phyloP scores from a whole-genome alignment of 2,113 vertebrate genomes.

The Ictidomys tridecemlineatus region DNA sequence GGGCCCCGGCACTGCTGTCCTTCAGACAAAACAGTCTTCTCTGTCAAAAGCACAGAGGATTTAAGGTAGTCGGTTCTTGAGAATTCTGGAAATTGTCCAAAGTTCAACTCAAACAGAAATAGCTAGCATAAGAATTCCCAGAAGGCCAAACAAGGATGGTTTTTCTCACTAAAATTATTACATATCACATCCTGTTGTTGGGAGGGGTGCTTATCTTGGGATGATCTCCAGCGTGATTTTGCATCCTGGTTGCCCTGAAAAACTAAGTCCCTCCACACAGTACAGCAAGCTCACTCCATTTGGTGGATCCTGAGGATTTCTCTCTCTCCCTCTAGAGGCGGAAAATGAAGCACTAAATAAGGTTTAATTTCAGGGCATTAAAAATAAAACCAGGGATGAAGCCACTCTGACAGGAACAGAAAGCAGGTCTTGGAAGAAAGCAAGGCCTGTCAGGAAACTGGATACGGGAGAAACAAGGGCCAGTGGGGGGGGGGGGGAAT shows the following conservation, averaged over 20 bases:
- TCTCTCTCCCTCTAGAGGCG: slow-evolving; percentile 85
- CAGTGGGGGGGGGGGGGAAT: neutral
- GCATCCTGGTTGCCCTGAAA: slow-evolving; percentile 50
- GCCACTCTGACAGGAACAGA: neutral
- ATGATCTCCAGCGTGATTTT: slow-evolving; percentile 35
- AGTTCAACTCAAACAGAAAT: slow-evolving; percentile 66
- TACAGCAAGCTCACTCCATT: slow-evolving; percentile 8
- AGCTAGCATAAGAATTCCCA: slow-evolving; percentile 73
- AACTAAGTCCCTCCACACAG: slow-evolving; percentile 29
- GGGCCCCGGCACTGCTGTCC: neutral
- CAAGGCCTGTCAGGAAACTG: slow-evolving; percentile 16
- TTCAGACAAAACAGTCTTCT: slow-evolving; percentile 71
- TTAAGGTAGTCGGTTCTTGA: slow-evolving; percentile 69
- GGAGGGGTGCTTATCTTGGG: slow-evolving; percentile 57
- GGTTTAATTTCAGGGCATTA: slow-evolving; percentile 63
- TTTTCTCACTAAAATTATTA: slow-evolving; percentile 77
- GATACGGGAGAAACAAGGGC: slow-evolving; percentile 50
- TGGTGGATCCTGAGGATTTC: slow-evolving; percentile 61
- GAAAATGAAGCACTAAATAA: slow-evolving; percentile 71
- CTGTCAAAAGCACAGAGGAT: slow-evolving; percentile 64
- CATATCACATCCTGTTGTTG: slow-evolving; percentile 60
- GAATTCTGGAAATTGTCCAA: slow-evolving; percentile 77
- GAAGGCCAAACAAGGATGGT: slow-evolving; percentile 58
- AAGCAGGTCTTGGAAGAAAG: slow-evolving; percentile 52
- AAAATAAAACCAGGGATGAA: slow-evolving; percentile 63